Base-by-base conservation (phyloP, 2,113 vertebrate genomes). In the Otis tarda region DNA sequence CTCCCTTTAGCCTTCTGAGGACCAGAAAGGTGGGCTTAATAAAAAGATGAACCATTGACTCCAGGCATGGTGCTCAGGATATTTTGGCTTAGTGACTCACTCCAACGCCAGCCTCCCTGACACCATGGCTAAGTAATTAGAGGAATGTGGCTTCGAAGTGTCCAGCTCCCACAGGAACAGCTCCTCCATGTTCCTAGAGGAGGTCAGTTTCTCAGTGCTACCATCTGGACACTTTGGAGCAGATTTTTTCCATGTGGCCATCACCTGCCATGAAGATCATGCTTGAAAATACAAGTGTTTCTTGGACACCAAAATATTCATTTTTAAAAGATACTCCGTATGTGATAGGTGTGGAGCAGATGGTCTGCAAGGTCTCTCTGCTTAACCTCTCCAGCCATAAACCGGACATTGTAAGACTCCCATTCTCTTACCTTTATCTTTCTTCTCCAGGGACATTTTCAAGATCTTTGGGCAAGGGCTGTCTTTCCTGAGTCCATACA, bases 291-390 rank as follows among this genome's bases (percentile, higher is more conserved):
- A 35, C 33, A 78, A 10, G 7, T 25, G 4, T 71, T 89, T 94
- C 37, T 92, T 81, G 68, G 49, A 30, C 12, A 84, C 5, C 19
- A 87, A 68, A 91, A 79, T 9, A 49, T 7, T 37, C 53, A 1
- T 23, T 55, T 78, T 4, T 7, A 2, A n/a, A 52, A 63, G 43
- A 18, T 10, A 4, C 0, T 0, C 41, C 75, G 59, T 28, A 12
- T 63, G 15, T n/a, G 20, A 8, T 49, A 75, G 16, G 31, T 73
- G 52, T 0, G 0, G 33, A 33, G 33, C 11, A 87, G 22, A 75
- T 41, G 45, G 14, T 52, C 28, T 69, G n/a, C 4, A 7, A 76
- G 50, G 14, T 79, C 45, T 75, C 49, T 39, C 12, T 57, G 41
- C 37, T 80, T 77, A 90, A 86, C 22, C 8, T 69, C 74, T 90